Evolutionary conservation across 2,888 invertebrate species (phyloP), one percentile per base, ranked within the genome.

Genomic region (Troides helena): DNA sequence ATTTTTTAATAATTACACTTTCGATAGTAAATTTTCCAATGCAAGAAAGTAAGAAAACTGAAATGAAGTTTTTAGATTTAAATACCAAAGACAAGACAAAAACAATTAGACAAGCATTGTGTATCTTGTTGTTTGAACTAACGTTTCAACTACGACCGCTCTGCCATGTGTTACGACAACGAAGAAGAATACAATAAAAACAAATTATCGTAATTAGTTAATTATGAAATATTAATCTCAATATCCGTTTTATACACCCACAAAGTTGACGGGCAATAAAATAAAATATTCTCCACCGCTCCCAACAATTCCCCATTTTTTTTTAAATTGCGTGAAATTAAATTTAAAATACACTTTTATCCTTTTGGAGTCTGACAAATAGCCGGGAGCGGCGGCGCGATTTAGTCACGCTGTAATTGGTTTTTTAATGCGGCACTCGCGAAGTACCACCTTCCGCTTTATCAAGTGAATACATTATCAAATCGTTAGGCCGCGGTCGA

Each of bases 391-490:
- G 85, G 82, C 82, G 86, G 80, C 80, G 84, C 86, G 89, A 88
- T 92, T 92, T 92, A 89, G 92, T 87, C 84, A 88, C 89, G 86
- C 86, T 89, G 89, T 92, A 92, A 92, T 92, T 92, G 92, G 91
- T 91, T 92, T 92, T 92, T 92, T 92, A 92, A 92, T 92, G 87
- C 90, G 85, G 85, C 81, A 85, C 85, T 86, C 85, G 90, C 88
- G 85, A 88, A 90, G 90, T 92, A 91, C 89, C 88, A 87, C 87
- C 91, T 90, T 90, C 88, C 89, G 87, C 89, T 89, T 88, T 92
- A 92, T 92, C 89, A 89, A 92, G 91, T 90, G 92, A 92, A 92
- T 92, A 91, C 89, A 92, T 92, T 92, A 92, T 91, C 92, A 92
- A 92, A 90, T 91, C 90, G 91, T 92, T 89, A 87, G 87, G 85